phyloP scores from a whole-genome alignment of 2,888 invertebrate genomes.

The Epistrophella euchroma region DNA sequence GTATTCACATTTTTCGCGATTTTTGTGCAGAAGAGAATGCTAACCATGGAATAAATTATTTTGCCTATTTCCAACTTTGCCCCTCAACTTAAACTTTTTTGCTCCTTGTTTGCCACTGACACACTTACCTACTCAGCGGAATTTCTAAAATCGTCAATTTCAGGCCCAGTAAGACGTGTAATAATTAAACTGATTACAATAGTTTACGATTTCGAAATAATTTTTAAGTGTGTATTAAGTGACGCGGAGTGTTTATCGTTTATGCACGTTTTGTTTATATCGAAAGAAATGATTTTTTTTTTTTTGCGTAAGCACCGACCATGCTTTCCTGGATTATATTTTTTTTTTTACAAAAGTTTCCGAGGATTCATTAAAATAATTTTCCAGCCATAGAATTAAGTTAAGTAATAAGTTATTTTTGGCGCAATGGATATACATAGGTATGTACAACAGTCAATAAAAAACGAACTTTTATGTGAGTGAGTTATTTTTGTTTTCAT shows the following conservation, averaged over 20 bases:
- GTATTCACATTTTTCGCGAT: no score
- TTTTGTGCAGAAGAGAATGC: no score
- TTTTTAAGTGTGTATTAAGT: neutral
- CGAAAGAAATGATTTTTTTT: conserved; percentile 3
- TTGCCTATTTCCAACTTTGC: no score
- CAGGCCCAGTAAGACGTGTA: no score
- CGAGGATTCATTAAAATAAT: neutral
- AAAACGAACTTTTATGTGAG: neutral
- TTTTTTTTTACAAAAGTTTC: neutral
- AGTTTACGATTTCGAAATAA: no score
- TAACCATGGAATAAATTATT: no score
- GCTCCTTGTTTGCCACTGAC: no score
- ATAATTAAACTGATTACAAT: no score
- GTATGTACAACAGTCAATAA: neutral
- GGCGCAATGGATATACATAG: neutral
- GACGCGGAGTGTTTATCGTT: neutral
- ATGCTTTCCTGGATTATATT: neutral
- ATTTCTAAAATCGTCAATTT: no score
- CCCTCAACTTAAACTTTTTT: no score
- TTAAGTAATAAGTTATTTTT: conserved; percentile 10
- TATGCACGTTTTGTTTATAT: conserved; percentile 1
- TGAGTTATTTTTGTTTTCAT: neutral
- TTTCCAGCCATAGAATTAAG: neutral
- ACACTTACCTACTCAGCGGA: no score
- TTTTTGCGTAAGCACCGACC: conserved; percentile 2